Evolutionary conservation across 2,797 vertebrate genomes (phyloP), one percentile per base, ranked within the genome.

Genomic region (Anguilla pacifica): DNA sequence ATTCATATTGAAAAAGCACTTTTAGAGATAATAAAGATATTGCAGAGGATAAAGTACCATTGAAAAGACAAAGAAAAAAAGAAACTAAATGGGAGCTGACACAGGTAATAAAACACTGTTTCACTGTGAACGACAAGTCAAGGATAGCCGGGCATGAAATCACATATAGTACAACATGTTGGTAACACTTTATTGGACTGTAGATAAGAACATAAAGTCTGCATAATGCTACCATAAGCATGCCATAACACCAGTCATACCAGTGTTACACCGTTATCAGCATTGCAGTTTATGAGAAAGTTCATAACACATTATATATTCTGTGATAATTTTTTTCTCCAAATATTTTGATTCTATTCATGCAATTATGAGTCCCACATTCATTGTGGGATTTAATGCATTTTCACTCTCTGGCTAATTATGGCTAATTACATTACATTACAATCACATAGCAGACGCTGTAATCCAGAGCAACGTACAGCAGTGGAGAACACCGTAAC

Each of bases 11-110:
- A 91, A 89, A 90, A 74, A 87, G 82, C 88, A 86, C 87, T 82
- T 81, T 87, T 88, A 87, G 77, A 91, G 89, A 93, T 91, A 28
- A 39, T 83, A 87, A 31, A 17, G 90, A 93, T 92, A 91, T 59
- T 64, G 86, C 87, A 6, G 83, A 74, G 19, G 88, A 89, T 91
- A 91, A 89, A 9, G 53, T 31, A 64, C 51, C 22, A 85, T 79
- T 79, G 67, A 51, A 59, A 79, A 79, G 55, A 79, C 53, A 59
- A 77, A 70, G 22, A 85, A 59, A 6, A 72, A 55, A 84, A 22
- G 79, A 51, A 51, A 82, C 43, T 2, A 49, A 82, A 57, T 6
- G 0, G 53, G 57, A 84, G n/a, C 84, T 64, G 61, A n/a, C 28
- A 13, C 39, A 49, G 84, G 57, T 49, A 67, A 49, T 70, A 70